Percentiles rank a stretch among this genome's conserved stretches.
Conservation (phyloP, 2,888 invertebrate genomes). For the Nycteola revayana region DNA sequence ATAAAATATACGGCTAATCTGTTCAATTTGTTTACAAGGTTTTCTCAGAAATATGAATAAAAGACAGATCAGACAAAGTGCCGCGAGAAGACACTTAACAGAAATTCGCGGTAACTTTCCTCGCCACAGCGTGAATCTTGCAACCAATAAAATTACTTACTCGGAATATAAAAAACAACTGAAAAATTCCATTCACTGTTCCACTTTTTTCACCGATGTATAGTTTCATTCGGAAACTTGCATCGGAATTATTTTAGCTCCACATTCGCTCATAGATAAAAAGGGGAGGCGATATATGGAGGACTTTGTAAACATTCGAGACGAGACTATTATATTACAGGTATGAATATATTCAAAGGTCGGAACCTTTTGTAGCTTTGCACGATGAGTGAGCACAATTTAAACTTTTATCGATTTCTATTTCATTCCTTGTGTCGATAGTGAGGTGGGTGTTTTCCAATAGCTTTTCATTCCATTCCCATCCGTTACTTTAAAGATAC, state of each 20-base stretch:
- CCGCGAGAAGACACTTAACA: slow-evolving; percentile 22
- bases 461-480: too few species aligned
- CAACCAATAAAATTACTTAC: slow-evolving; percentile 13
- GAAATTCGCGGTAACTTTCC: slow-evolving; percentile 21
- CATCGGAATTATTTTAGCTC: slow-evolving; percentile 41
- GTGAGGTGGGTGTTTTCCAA: too few species aligned
- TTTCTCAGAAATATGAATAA: neutral
- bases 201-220: slow-evolving; percentile 24
- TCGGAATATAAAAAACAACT: slow-evolving; percentile 21
- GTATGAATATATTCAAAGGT: slow-evolving; percentile 36
- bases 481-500: too few species aligned
- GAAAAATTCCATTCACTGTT: slow-evolving; percentile 3
- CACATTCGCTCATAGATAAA: slow-evolving; percentile 34
- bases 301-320: slow-evolving; percentile 66
- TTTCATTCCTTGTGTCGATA: slow-evolving; percentile 4
- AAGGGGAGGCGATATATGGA: slow-evolving; percentile 41
- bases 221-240: slow-evolving; percentile 35
- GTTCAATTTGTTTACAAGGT: too few species aligned
- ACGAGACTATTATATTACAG: slow-evolving; percentile 42
- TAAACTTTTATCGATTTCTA: slow-evolving; percentile 27
- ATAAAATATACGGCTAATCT: too few species aligned
- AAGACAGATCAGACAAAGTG: slow-evolving; percentile 5
- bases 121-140: neutral
- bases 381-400: slow-evolving; percentile 32
- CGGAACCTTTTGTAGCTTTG: slow-evolving; percentile 32